phyloP scores from a whole-genome alignment of 2,113 vertebrate species.

The Halichoeres trimaculatus region DNA sequence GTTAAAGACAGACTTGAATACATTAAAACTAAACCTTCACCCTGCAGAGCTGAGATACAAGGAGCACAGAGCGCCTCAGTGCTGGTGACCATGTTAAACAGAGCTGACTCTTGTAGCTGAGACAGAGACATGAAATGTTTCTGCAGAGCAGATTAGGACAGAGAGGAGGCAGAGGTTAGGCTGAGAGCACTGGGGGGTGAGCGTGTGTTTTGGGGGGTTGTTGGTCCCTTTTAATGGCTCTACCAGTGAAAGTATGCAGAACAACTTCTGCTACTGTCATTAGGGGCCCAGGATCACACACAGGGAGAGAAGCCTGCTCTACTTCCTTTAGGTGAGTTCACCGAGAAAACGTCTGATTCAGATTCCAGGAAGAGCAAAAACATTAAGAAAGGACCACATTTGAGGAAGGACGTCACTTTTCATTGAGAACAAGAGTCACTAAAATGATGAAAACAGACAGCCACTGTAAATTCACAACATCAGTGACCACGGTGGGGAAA shows the following conservation, averaged over 20 bases:
- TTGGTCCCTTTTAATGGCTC: conserved; percentile 71
- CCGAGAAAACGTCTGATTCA: conserved; percentile 3
- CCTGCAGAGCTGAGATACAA: neutral
- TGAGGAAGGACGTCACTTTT: neutral
- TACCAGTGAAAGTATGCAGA: conserved; percentile 80
- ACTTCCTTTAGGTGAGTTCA: conserved; percentile 52
- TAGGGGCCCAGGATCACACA: conserved; percentile 71
- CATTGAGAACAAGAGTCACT: conserved; percentile 11
- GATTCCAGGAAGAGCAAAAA: conserved; percentile 3
- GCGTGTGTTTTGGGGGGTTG: neutral
- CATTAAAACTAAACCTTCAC: too few relatives aligned
- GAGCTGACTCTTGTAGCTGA: neutral
- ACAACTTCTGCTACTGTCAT: conserved; percentile 80
- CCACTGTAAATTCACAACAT: neutral
- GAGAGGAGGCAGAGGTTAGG: conserved; percentile 49
- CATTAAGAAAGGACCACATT: conserved; percentile 16
- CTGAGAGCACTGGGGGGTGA: conserved; percentile 38
- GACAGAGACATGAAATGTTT: conserved; percentile 16
- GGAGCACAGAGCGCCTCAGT: neutral
- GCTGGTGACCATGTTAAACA: conserved; percentile 7
- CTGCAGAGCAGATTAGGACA: conserved; percentile 38
- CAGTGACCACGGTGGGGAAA: too few relatives aligned
- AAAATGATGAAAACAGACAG: conserved; percentile 8
- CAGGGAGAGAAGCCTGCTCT: conserved; percentile 34
- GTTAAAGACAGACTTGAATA: neutral